Percentiles rank a stretch among this genome's conserved stretches.
phyloP scores from a whole-genome alignment of 2,888 invertebrate genomes.

The Drosophila fulvimacula region DNA sequence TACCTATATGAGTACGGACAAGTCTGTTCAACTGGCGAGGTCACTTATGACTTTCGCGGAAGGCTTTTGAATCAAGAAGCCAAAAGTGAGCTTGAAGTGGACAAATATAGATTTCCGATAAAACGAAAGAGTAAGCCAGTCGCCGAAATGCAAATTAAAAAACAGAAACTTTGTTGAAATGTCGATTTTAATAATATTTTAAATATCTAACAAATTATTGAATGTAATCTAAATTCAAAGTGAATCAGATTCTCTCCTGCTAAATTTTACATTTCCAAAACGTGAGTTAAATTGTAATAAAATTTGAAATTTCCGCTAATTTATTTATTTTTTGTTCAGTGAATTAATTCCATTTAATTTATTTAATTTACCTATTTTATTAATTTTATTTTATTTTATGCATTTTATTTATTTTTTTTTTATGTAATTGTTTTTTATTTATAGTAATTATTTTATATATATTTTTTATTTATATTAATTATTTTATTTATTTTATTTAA shows the following conservation, averaged over 20 bases:
- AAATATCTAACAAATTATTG: neutral
- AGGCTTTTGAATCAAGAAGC: neutral
- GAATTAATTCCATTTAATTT: too few species aligned
- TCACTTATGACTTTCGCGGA: constrained; percentile 27
- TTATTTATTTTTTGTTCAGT: too few species aligned
- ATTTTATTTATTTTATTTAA: too few species aligned
- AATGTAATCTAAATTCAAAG: neutral
- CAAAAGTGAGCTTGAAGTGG: neutral
- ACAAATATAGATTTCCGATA: neutral
- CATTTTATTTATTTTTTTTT: too few species aligned
- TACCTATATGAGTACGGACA: constrained; percentile 53
- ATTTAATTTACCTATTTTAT: too few species aligned
- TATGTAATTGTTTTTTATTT: too few species aligned
- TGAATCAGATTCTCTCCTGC: neutral
- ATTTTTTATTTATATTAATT: too few species aligned
- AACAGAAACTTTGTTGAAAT: neutral
- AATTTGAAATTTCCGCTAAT: too few species aligned
- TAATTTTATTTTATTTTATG: too few species aligned
- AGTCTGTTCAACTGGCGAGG: constrained; percentile 6
- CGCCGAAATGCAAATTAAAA: neutral
- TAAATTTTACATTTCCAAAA: too few species aligned
- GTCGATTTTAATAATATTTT: neutral
- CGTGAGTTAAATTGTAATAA: too few species aligned
- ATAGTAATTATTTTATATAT: too few species aligned
- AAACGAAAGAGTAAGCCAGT: neutral